Base-by-base conservation (phyloP, 2,888 invertebrate genomes). In the Theretra japonica region DNA sequence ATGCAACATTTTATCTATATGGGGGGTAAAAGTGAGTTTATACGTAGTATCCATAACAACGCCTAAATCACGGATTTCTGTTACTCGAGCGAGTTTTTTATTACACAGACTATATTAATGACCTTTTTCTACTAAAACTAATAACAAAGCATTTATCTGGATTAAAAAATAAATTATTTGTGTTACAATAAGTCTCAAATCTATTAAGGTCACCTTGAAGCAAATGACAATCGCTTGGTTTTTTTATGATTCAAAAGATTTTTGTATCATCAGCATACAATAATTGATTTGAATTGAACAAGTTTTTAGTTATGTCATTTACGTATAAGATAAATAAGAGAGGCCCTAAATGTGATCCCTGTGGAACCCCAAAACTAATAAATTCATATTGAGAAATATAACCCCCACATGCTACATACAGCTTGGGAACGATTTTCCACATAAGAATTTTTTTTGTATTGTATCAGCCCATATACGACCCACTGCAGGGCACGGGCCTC, bases 261-360 rank as follows among this genome's bases (percentile, higher is more conserved):
- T 59, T 59, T 11, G 59, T 59, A 17, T 59, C 59, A 25, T 59
- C 59, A 28, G 28, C 59, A 28, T 28, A 59, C 15, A 59, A 28
- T 59, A 59, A 59, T 23, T 1, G 25, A 59, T 59, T 33, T 33
- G 6, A 59, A 23, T 28, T 25, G 0, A 8, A 23, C 15, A 59
- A 1, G 7, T 59, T 8, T 59, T 59, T 25, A 25, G 2, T 15
- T 19, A 25, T 15, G 28, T 28, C 28, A 59, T 59, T 23, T 59
- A 7, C 11, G 8, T 28, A 59, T 19, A 28, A 21, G 5, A 59
- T 59, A 59, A 28, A 59, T n/a, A n/a, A n/a, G n/a, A n/a, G n/a
- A n/a, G n/a, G n/a, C n/a, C n/a, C n/a, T n/a, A n/a, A n/a, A n/a
- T 59, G 23, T 17, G 59, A 59, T 17, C 59, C 28, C 19, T 59